Conservation (phyloP, 2,797 vertebrate species). For the Silurus lanzhouensis region DNA sequence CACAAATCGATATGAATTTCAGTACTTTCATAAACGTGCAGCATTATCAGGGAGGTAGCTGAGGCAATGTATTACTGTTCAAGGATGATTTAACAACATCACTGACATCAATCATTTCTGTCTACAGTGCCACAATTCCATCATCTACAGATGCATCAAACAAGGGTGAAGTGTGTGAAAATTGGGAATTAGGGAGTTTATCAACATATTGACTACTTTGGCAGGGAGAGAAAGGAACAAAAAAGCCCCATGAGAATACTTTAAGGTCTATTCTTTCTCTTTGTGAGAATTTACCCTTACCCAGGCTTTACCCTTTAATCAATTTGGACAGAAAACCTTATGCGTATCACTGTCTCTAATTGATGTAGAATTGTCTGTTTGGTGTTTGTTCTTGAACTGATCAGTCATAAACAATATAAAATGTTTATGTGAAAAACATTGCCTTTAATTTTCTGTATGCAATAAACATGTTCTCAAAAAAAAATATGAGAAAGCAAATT, state of each 20-base stretch:
- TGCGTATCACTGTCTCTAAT: background rate
- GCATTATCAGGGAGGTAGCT: slow-evolving; percentile 69
- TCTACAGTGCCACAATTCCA: slow-evolving; percentile 49
- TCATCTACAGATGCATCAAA: slow-evolving; percentile 55
- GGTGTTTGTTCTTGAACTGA: background rate
- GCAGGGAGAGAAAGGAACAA: slow-evolving; percentile 16
- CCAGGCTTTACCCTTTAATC: background rate
- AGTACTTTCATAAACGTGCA: slow-evolving; percentile 67
- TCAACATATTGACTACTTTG: slow-evolving; percentile 48
- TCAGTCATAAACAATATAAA: background rate
- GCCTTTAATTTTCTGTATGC: background rate
- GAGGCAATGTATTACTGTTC: slow-evolving; percentile 68
- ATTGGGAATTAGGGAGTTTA: slow-evolving; percentile 39
- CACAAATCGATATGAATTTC: slow-evolving; percentile 69
- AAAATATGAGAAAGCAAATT: background rate
- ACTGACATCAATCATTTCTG: slow-evolving; percentile 67
- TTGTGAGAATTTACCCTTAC: background rate
- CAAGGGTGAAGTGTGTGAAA: slow-evolving; percentile 41
- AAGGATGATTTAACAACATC: slow-evolving; percentile 65
- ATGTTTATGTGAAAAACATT: background rate
- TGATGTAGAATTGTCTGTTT: no score
- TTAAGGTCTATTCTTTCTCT: background rate
- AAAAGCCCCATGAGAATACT: background rate
- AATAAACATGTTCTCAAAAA: background rate
- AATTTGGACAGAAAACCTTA: background rate